phyloP scores from a whole-genome alignment of 23 tunicate species.

The Ascidia mentula region DNA sequence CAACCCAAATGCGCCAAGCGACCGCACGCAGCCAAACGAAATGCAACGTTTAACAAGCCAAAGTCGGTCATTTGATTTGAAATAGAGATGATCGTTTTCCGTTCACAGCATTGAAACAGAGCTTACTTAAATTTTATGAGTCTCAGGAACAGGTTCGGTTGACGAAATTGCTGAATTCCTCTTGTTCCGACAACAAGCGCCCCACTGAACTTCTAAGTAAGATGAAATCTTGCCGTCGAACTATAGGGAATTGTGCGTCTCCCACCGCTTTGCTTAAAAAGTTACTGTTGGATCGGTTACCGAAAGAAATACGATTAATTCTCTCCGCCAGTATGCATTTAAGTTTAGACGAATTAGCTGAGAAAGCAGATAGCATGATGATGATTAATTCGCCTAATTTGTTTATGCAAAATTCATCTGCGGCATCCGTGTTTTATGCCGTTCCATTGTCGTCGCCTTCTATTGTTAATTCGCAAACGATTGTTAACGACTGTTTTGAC shows the following conservation, averaged over 20 bases:
- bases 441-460: too few species aligned
- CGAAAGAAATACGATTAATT: not conserved
- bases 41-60: too few species aligned
- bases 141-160: not conserved
- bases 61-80: not conserved
- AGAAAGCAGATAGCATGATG: not conserved
- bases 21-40: too few species aligned
- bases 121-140: not conserved
- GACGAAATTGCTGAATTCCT: not conserved
- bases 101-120: not conserved
- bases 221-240: not conserved
- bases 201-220: not conserved
- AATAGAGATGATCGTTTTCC: not conserved
- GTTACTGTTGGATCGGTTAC: not conserved
- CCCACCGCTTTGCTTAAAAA: not conserved
- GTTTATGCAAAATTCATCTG: too few species aligned
- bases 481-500: too few species aligned
- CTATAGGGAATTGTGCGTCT: not conserved
- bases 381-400: slow-evolving; percentile 1
- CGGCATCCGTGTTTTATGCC: too few species aligned
- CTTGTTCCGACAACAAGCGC: not conserved
- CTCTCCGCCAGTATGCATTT: not conserved
- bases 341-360: not conserved
- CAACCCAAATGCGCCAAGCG: too few species aligned
- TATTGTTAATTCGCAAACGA: too few species aligned